Evolutionary conservation across 2,797 vertebrate genomes (phyloP), one percentile per base, ranked within the genome.

Genomic region (Lagocephalus sceleratus): DNA sequence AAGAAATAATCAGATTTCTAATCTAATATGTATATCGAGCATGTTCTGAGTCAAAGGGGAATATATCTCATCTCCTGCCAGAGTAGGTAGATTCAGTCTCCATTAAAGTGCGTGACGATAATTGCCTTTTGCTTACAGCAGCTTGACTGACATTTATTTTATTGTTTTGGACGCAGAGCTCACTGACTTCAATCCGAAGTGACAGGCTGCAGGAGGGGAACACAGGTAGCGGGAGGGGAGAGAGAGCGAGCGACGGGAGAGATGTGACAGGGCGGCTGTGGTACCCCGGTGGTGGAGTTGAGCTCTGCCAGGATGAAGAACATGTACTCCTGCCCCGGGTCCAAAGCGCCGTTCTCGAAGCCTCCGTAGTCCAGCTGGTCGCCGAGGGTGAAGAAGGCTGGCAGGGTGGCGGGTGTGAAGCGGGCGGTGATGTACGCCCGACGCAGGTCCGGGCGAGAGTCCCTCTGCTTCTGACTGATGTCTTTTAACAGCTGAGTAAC

Each of bases 221-320:
- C 39, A 14, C 25, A 23, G 51, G 53, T 59, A 44, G 42, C 8
- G 5, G 39, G 21, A 59, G 53, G 19, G 35, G 38, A 1, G 56
- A 44, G 57, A 55, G 39, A 60, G 52, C 1, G 51, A 46, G 43
- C 45, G 5, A 35, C 35, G 25, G 59, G 57, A 61, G 32, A 59
- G 47, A 71, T 43, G 60, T 55, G 68, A 72, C 57, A 47, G 3
- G 25, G 20, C 8, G 16, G 45, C 23, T 52, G 57, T 58, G 88
- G 85, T 69, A 99, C 97, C 0, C 94, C 93, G 40, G 95, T 95
- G 0, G 91, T 92, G 14, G 92, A 93, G 82, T 95, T 95, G 40
- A 99, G 91, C 80, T 94, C 94, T 0, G 95, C 97, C 61, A 99
- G 89, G 80, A 99, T 92, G 56, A 99, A 99, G 83, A 98, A 90